Evolutionary conservation across 2,113 vertebrate genomes (phyloP).

Genomic region (Arenaria interpres): DNA sequence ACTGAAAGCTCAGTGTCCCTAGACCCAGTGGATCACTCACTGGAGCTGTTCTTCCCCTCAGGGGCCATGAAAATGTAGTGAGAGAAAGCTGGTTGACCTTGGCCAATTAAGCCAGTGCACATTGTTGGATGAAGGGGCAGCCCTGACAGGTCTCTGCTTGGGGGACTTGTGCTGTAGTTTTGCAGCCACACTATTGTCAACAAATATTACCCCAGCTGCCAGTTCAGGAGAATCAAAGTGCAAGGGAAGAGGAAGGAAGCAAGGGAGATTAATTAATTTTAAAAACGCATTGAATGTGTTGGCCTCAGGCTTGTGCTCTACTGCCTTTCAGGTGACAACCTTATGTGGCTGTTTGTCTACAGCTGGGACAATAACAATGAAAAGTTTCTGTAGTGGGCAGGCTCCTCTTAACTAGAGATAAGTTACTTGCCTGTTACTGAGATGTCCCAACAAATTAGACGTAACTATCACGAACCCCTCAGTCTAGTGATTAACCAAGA

Average conservation of each 20-base stretch:
- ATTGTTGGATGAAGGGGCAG: neutral
- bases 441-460: neutral
- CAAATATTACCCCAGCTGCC: constrained; percentile 43
- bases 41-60: neutral
- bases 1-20: neutral
- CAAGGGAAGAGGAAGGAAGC: neutral
- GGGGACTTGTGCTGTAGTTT: neutral
- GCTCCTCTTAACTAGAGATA: neutral
- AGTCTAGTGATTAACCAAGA: neutral
- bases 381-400: neutral
- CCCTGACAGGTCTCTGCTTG: constrained; percentile 24
- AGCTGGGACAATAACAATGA: neutral
- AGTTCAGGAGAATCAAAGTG: neutral
- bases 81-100: constrained; percentile 61
- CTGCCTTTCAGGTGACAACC: neutral
- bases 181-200: neutral
- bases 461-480: neutral
- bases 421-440: neutral
- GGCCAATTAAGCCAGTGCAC: constrained; percentile 43
- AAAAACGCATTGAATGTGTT: neutral
- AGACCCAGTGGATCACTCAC: neutral
- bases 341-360: neutral
- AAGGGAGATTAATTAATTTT: constrained; percentile 24
- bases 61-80: neutral
- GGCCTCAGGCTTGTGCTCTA: neutral